Percentiles rank a stretch among this genome's conserved stretches.
These are phyloP conservation scores for Pristionchus arcanus DNA, from an alignment of 2,888 invertebrate genomes.

Conservation along the genomic window DNA sequence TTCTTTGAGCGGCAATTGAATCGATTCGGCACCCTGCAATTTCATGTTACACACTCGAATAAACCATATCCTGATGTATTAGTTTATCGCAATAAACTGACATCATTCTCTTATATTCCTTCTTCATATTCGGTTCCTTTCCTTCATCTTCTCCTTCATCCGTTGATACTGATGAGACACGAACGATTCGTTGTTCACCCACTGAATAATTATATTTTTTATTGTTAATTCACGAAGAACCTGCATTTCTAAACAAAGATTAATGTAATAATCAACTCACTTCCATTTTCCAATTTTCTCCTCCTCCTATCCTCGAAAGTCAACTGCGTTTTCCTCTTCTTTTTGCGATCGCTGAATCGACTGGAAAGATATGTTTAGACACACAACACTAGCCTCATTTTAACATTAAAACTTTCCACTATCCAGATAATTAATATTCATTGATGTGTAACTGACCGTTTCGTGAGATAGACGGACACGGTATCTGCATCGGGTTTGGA, in stretches of 20 bases:
- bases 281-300: neutral
- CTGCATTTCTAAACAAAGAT: neutral
- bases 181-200: neutral
- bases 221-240: neutral
- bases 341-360: neutral
- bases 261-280: neutral
- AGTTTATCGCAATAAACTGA: neutral
- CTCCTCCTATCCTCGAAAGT: neutral
- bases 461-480: neutral
- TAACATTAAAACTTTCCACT: too few relatives aligned
- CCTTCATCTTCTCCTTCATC: neutral
- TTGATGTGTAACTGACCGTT: neutral
- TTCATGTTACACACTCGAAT: neutral
- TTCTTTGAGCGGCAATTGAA: constrained; percentile 9
- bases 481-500: neutral
- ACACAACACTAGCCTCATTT: too few relatives aligned
- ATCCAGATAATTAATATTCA: too few relatives aligned
- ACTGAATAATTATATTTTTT: neutral
- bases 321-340: neutral
- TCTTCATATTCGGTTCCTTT: neutral
- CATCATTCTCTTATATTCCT: constrained; percentile 6
- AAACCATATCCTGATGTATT: too few relatives aligned
- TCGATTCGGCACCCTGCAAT: constrained; percentile 11
- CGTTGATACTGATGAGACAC: neutral
- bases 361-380: neutral